phyloP scores from a whole-genome alignment of 2,888 invertebrate species.

The Agrochola lota region DNA sequence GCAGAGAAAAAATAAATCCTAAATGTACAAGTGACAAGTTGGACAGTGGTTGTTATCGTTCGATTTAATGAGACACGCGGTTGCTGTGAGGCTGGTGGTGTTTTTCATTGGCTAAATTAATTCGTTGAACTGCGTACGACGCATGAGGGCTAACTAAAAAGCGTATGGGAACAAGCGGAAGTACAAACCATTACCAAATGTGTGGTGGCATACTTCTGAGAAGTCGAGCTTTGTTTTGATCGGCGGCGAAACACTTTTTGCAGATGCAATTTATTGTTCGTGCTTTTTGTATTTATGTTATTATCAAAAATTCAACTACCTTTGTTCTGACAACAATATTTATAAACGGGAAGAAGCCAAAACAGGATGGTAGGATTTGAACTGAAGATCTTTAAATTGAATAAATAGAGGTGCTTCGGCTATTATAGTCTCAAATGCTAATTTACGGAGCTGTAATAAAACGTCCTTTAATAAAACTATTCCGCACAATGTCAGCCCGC shows the following conservation, averaged over 20 bases:
- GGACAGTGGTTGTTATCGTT: conserved; percentile 67
- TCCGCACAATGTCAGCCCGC: conserved; percentile 15
- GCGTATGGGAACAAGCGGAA: conserved; percentile 81
- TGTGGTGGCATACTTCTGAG: conserved; percentile 77
- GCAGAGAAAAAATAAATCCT: conserved; percentile 54
- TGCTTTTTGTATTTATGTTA: conserved; percentile 27
- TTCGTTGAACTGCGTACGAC: conserved; percentile 82
- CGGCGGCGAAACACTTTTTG: conserved; percentile 51
- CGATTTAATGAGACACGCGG: conserved; percentile 72
- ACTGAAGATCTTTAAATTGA: neutral
- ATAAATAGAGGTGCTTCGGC: conserved; percentile 5
- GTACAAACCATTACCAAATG: conserved; percentile 86
- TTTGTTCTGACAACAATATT: neutral
- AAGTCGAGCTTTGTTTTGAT: conserved; percentile 71
- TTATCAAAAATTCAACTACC: neutral
- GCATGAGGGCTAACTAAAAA: conserved; percentile 75
- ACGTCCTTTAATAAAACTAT: conserved; percentile 36
- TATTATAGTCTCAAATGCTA: neutral
- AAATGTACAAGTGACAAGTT: conserved; percentile 68
- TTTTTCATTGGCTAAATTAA: conserved; percentile 81
- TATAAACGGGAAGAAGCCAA: conserved; percentile 1
- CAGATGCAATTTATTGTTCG: conserved; percentile 47
- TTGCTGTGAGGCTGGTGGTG: conserved; percentile 55
- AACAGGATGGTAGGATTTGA: conserved; percentile 4
- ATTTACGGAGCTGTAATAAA: conserved; percentile 26